Evolutionary conservation across 2,113 vertebrate genomes (phyloP), one percentile per base, ranked within the genome.

Genomic region (Corapipo altera): DNA sequence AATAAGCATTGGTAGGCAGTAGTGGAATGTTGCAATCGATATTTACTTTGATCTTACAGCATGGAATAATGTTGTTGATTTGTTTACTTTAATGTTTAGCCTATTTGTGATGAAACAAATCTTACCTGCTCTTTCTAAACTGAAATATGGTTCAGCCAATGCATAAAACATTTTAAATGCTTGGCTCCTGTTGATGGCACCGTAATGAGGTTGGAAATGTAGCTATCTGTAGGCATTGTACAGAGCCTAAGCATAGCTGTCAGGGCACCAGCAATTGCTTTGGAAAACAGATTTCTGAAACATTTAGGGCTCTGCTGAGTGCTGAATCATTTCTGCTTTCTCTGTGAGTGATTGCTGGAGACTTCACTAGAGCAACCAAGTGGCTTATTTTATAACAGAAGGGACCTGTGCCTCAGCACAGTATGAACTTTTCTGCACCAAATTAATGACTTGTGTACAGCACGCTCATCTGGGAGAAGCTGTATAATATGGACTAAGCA

Each of bases 91-190:
- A 93, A 89, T 26, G 65, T 74, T 67, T 94, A 77, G 39, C 20
- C 91, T 94, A 37, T 97, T 97, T 94, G 94, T 74, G 75, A 88
- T 77, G 85, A 87, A 95, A 90, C 66, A 89, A 74, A 91, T 91
- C 71, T 91, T 90, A 93, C 89, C 81, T 94, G 74, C 62, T 92
- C 27, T 90, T 94, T 71, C 51, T 76, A 78, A 95, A 95, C 48
- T 75, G 70, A 97, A 97, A 88, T 94, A 79, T 44, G 26, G 13
- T 48, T 91, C 66, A 82, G 33, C 21, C 28, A 72, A 81, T 92
- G 55, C 55, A 95, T 85, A 89, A 91, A 94, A 92, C 48, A 75
- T 86, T 95, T 96, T 85, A 89, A 95, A 94, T 74, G 44, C 84
- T 95, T 85, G 76, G 35, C 82, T 96, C 80, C 65, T 52, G 72